These are phyloP conservation scores for Alethe castanea DNA, from an alignment of 2,113 vertebrate genomes.

Conservation along the genomic window DNA sequence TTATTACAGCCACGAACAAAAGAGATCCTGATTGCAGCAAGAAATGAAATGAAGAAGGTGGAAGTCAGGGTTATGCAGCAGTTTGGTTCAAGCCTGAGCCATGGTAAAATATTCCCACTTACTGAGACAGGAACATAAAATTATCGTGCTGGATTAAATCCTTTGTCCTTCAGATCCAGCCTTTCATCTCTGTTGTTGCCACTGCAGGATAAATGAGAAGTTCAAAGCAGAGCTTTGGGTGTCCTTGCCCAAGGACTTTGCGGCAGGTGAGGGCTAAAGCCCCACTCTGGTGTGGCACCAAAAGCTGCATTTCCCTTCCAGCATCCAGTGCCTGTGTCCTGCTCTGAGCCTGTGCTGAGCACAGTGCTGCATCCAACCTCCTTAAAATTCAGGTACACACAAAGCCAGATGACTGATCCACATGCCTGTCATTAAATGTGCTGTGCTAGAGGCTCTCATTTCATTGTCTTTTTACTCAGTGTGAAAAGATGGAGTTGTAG, in stretches of 20 bases:
- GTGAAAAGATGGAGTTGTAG: neutral
- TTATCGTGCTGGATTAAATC: neutral
- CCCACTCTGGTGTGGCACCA: neutral
- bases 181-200: neutral
- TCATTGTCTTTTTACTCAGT: neutral
- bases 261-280: conserved; percentile 33
- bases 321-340: neutral
- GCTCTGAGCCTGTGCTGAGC: neutral
- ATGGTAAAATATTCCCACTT: neutral
- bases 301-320: neutral
- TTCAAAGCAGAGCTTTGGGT: neutral
- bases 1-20: neutral
- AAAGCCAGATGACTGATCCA: neutral
- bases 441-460: neutral
- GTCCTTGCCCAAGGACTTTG: conserved; percentile 49
- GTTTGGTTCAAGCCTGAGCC: neutral
- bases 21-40: neutral
- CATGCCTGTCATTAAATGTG: neutral
- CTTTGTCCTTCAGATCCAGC: neutral
- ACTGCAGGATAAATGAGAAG: neutral
- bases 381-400: neutral
- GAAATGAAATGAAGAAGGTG: neutral
- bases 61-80: neutral
- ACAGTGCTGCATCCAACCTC: neutral
- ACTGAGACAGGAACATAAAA: neutral